Conservation (phyloP, 2,797 vertebrate genomes). For the Acridotheres tristis region DNA sequence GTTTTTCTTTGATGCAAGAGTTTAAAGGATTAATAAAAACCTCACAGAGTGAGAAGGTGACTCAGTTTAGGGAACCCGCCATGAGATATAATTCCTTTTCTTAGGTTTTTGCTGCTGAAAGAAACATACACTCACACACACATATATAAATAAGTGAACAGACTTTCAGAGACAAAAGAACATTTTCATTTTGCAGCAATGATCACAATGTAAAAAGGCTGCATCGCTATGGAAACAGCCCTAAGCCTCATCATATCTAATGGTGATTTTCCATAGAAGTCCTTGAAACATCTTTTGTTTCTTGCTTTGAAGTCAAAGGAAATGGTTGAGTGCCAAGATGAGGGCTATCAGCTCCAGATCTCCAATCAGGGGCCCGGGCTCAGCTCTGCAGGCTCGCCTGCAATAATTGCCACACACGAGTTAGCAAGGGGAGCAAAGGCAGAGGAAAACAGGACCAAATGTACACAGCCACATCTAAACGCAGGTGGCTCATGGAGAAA, state of each 20-base stretch:
- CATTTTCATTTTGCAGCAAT: constrained; percentile 73
- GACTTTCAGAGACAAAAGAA: constrained; percentile 70
- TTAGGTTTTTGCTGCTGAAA: constrained; percentile 41
- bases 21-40: constrained; percentile 48
- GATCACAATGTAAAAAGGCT: constrained; percentile 71
- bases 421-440: neutral
- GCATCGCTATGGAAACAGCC: constrained; percentile 76
- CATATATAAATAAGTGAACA: constrained; percentile 59
- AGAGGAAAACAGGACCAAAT: neutral
- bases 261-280: constrained; percentile 72
- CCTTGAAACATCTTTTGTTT: constrained; percentile 76
- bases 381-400: neutral
- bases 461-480: neutral
- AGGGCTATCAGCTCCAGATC: constrained; percentile 35
- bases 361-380: constrained; percentile 4
- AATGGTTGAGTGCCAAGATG: constrained; percentile 44
- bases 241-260: constrained; percentile 66
- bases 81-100: constrained; percentile 40
- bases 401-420: neutral
- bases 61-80: constrained; percentile 34
- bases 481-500: neutral
- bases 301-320: constrained; percentile 69
- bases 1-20: constrained; percentile 33
- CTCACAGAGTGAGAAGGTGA: constrained; percentile 28
- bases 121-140: neutral